Evolutionary conservation across 1,140 invertebrate species (phyloP).

Genomic region (Metaphire vulgaris): DNA sequence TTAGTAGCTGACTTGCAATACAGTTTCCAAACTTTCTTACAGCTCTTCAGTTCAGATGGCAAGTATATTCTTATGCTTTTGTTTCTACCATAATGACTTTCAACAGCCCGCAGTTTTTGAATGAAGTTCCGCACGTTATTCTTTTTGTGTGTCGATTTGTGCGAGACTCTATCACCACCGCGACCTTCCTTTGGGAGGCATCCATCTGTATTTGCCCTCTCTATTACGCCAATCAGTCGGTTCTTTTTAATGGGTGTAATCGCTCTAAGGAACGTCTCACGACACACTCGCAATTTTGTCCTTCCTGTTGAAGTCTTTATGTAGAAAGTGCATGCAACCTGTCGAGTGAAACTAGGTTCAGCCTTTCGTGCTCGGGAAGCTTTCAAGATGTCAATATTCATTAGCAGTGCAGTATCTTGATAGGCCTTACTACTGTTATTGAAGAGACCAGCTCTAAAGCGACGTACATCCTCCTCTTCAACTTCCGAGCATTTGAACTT

Average conservation of each 20-base stretch:
- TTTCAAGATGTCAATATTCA: not conserved
- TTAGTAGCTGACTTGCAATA: conserved; percentile 1
- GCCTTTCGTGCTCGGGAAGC: not conserved
- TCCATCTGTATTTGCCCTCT: not conserved
- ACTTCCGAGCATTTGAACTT: not conserved
- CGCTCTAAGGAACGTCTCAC: not conserved
- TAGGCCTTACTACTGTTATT: not conserved
- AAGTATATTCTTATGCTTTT: not conserved
- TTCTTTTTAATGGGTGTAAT: conserved; percentile 15
- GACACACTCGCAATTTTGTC: not conserved
- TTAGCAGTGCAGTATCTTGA: not conserved
- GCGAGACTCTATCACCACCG: not conserved
- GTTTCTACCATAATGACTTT: conserved; percentile 7
- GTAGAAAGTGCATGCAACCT: not conserved
- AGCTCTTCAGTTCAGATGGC: conserved; percentile 13
- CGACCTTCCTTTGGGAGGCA: not conserved
- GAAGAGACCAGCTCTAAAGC: not conserved
- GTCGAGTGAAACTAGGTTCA: not conserved
- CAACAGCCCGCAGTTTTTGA: not conserved
- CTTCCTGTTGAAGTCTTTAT: not conserved
- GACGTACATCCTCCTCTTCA: not conserved
- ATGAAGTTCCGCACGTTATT: not conserved
- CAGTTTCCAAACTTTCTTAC: conserved; percentile 5
- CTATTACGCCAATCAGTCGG: not conserved
- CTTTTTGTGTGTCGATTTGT: conserved; percentile 2